Evolutionary conservation across 2,113 vertebrate species (phyloP), one percentile per base, ranked within the genome.

Genomic region (Gorsachius goisagi): DNA sequence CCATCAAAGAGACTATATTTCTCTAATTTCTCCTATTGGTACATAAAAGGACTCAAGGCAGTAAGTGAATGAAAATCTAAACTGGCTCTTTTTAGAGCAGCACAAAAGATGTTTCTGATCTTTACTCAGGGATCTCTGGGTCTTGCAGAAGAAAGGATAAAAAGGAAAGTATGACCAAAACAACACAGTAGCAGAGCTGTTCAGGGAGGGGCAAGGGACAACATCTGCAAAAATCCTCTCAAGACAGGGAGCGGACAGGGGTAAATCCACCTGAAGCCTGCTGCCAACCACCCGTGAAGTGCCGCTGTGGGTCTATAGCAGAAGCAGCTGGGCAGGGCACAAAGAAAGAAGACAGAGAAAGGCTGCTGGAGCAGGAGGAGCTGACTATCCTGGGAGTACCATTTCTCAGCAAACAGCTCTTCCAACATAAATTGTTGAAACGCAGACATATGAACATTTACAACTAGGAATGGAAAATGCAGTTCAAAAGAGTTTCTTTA

Each of bases 301-400:
- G 23, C 17, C 56, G 22, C 28, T 72, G 10, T 9, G 20, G 22
- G 23, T 35, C 37, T 77, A 3, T 2, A 45, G 3, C 24, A 75
- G 37, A 79, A 58, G 22, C 15, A 89, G 32, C 35, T 9, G 33
- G 26, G 13, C 19, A 87, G 19, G 14, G 16, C 44, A 85, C 5
- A 58, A 33, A 35, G 15, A 35, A 82, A 39, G 14, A 30, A 19
- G 24, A 71, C 9, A 63, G 5, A 71, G 11, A 37, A 59, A 79
- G 59, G 16, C 11, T 59, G 9, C 47, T 45, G 15, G 11, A 81
- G 28, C 17, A 72, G 49, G 24, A 81, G 21, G 11, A 88, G 21
- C 7, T 32, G 23, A 41, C 35, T 67, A 24, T 56, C 19, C 16
- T 0, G 0, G 30, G 5, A 88, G 32, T 19, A 71, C 7, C 3